Evolutionary conservation across 2,888 invertebrate species (phyloP).

Genomic region (Drosophila kuntzei): DNA sequence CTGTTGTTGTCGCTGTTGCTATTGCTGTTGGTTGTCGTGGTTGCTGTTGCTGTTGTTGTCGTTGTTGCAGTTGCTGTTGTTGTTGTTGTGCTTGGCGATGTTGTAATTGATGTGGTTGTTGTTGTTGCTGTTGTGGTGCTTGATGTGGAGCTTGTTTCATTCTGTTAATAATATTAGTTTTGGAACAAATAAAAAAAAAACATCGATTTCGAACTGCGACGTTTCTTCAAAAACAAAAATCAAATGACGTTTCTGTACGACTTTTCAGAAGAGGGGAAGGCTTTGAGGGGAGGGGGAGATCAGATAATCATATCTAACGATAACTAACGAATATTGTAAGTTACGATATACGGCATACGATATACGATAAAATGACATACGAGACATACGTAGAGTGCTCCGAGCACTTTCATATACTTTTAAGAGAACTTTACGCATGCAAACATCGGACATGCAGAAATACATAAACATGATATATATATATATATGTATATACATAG

Average conservation of each 20-base stretch:
- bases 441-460: constrained; percentile 59
- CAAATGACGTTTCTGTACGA: constrained; percentile 50
- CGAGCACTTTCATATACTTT: constrained; percentile 43
- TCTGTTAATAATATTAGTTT: constrained; percentile 85
- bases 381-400: constrained; percentile 49
- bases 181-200: constrained; percentile 76
- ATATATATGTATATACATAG: constrained; percentile 43
- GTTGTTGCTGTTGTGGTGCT: constrained; percentile 54
- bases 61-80: constrained; percentile 33
- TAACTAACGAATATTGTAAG: constrained; percentile 30
- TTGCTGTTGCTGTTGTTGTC: constrained; percentile 38
- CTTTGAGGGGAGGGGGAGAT: background rate
- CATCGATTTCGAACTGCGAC: constrained; percentile 55
- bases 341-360: constrained; percentile 50
- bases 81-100: constrained; percentile 53
- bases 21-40: constrained; percentile 25
- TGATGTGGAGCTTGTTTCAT: constrained; percentile 80
- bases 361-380: constrained; percentile 38
- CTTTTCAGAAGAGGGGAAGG: constrained; percentile 5
- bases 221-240: constrained; percentile 65
- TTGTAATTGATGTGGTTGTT: constrained; percentile 55
- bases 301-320: constrained; percentile 11
- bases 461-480: constrained; percentile 47
- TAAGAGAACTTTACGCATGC: constrained; percentile 61
- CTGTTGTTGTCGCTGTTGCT: constrained; percentile 49